These are phyloP conservation scores for Acanthochromis polyacanthus DNA, from an alignment of 2,113 vertebrate genomes.

Conservation along the genomic window DNA sequence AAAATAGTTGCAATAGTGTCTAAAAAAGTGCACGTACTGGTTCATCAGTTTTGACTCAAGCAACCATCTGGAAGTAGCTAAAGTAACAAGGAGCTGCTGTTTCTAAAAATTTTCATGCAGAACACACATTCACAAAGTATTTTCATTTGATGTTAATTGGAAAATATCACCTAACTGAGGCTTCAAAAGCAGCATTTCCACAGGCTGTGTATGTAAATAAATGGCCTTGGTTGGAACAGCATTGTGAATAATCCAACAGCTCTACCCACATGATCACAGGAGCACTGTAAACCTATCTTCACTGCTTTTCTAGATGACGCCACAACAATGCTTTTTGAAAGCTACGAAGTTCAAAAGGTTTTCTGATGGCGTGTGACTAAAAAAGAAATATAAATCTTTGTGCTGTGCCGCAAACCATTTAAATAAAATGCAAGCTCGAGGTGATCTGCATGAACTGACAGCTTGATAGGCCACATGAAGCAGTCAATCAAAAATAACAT, in stretches of 20 bases:
- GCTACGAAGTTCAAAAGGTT: slow-evolving; percentile 7
- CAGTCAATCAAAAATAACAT: slow-evolving; percentile 55
- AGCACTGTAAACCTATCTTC: slow-evolving; percentile 10
- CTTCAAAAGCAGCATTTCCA: slow-evolving; percentile 12
- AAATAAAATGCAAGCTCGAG: slow-evolving; percentile 26
- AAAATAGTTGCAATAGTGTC: too few relatives aligned
- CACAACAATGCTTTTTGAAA: slow-evolving; percentile 14
- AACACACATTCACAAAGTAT: too few relatives aligned
- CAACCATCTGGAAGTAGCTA: too few relatives aligned
- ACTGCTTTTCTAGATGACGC: slow-evolving; percentile 18
- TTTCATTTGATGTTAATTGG: background rate
- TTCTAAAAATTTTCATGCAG: too few relatives aligned
- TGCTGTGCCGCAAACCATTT: background rate
- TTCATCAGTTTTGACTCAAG: too few relatives aligned
- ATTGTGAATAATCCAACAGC: slow-evolving; percentile 20
- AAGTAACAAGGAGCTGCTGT: too few relatives aligned
- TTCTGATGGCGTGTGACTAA: background rate
- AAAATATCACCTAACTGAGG: background rate
- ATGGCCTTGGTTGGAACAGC: slow-evolving; percentile 16
- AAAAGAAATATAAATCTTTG: slow-evolving; percentile 1
- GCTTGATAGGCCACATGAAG: slow-evolving; percentile 16
- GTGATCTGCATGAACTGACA: slow-evolving; percentile 53
- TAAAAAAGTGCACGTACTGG: too few relatives aligned
- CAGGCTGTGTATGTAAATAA: slow-evolving; percentile 16
- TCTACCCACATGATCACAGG: slow-evolving; percentile 9